Conservation (phyloP, 2,113 vertebrate species). For the Seriola quinqueradiata region DNA sequence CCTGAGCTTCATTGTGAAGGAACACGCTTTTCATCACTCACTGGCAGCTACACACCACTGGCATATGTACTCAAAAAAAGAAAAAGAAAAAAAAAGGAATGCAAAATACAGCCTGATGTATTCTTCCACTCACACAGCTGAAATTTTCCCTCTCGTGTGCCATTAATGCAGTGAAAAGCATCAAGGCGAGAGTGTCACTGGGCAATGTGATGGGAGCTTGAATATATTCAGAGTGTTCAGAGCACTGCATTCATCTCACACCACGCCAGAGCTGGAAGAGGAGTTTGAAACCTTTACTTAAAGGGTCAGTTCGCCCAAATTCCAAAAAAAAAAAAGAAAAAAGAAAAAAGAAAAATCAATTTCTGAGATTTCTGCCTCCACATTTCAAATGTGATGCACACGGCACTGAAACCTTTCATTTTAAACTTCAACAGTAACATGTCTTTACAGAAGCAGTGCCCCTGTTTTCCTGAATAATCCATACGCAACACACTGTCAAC, state of each 20-base stretch:
- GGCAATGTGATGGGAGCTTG: conserved; percentile 20
- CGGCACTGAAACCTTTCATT: not conserved
- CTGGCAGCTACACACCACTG: conserved; percentile 6
- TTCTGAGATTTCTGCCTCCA: not conserved
- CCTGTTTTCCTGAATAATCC: not conserved
- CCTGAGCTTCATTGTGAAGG: conserved; percentile 32
- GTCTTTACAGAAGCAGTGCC: not conserved
- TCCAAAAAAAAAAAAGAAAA: no score
- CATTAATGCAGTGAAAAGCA: conserved; percentile 55
- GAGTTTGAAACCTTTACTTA: not conserved
- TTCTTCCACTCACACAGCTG: conserved; percentile 33
- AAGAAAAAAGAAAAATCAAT: no score
- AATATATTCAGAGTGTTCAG: conserved; percentile 14
- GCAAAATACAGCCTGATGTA: conserved; percentile 16
- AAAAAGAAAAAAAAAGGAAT: not conserved
- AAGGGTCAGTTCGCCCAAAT: not conserved
- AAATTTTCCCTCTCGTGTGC: conserved; percentile 42
- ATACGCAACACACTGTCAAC: not conserved
- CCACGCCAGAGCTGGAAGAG: not conserved
- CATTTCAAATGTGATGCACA: not conserved
- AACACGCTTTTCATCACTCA: conserved; percentile 20
- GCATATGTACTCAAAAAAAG: not conserved
- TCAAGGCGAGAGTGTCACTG: conserved; percentile 29
- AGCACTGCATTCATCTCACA: conserved; percentile 4
- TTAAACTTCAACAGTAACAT: not conserved